Conservation (phyloP, 1,140 invertebrate genomes). For the Telenomus remus region DNA sequence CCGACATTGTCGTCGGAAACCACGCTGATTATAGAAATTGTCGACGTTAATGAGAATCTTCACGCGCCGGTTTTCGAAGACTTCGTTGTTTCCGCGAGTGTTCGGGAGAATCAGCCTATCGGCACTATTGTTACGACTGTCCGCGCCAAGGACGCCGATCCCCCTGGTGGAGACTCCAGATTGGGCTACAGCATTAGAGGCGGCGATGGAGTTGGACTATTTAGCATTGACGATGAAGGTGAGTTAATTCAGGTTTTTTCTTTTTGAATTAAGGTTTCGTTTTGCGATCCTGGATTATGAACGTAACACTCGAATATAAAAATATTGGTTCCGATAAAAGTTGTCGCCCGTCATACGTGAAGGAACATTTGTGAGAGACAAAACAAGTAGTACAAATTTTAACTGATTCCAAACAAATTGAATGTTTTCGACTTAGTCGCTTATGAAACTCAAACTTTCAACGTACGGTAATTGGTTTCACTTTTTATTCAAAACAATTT, state of each 20-base stretch:
- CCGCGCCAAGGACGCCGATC: slow-evolving; percentile 86
- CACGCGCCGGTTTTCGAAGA: slow-evolving; percentile 90
- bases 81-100: slow-evolving; percentile 82
- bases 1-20: slow-evolving; percentile 84
- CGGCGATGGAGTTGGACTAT: slow-evolving; percentile 92
- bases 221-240: slow-evolving; percentile 94
- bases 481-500: too few relatives aligned
- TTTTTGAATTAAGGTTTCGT: too few relatives aligned
- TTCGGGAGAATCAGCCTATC: slow-evolving; percentile 85
- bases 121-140: slow-evolving; percentile 86
- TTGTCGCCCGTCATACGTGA: too few relatives aligned
- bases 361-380: too few relatives aligned
- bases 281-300: too few relatives aligned
- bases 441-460: too few relatives aligned
- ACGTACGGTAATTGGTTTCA: too few relatives aligned
- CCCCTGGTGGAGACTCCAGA: slow-evolving; percentile 84
- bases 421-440: too few relatives aligned
- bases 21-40: slow-evolving; percentile 88
- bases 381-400: too few relatives aligned
- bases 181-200: slow-evolving; percentile 91
- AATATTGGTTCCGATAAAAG: too few relatives aligned
- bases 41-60: slow-evolving; percentile 95
- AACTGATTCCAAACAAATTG: too few relatives aligned
- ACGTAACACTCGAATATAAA: too few relatives aligned
- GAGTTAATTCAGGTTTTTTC: slow-evolving; percentile 60